A percentile compares a stretch with the other conserved stretches of the same genome.
phyloP scores from a whole-genome alignment of 1,140 invertebrate genomes.

The Berghia stephanieae region DNA sequence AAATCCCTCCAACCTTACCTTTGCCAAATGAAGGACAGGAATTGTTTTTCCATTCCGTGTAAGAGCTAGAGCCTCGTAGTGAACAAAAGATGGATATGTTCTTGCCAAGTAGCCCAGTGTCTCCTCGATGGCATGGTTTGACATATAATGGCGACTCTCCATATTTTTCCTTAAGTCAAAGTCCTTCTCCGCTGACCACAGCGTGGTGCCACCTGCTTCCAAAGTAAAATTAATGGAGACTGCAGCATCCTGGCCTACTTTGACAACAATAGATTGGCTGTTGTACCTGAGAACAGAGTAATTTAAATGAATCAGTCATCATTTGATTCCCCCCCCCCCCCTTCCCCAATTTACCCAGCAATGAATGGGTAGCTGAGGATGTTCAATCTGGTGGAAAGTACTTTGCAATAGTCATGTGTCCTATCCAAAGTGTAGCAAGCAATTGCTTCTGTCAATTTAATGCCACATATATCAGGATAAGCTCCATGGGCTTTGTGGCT shows the following conservation, averaged over 20 bases:
- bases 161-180: constrained; percentile 73
- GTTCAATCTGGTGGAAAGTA: too few species aligned
- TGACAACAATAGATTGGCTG: constrained; percentile 48
- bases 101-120: constrained; percentile 77
- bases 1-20: neutral
- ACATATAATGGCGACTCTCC: constrained; percentile 47
- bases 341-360: too few species aligned
- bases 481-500: too few species aligned
- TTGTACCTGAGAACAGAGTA: constrained; percentile 72
- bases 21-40: constrained; percentile 13
- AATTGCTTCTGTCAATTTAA: too few species aligned
- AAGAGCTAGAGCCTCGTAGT: constrained; percentile 74
- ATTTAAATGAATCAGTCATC: too few species aligned
- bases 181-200: constrained; percentile 83
- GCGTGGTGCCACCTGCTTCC: constrained; percentile 75
- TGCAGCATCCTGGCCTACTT: constrained; percentile 73
- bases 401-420: too few species aligned
- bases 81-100: constrained; percentile 70
- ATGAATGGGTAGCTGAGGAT: too few species aligned
- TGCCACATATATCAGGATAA: too few species aligned
- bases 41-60: constrained; percentile 39
- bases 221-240: constrained; percentile 81
- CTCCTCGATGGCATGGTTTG: constrained; percentile 47
- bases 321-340: too few species aligned
- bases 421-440: too few species aligned